Evolutionary conservation across 2,888 invertebrate genomes (phyloP), one percentile per base, ranked within the genome.

Genomic region (Hydrotaea cyrtoneurina): DNA sequence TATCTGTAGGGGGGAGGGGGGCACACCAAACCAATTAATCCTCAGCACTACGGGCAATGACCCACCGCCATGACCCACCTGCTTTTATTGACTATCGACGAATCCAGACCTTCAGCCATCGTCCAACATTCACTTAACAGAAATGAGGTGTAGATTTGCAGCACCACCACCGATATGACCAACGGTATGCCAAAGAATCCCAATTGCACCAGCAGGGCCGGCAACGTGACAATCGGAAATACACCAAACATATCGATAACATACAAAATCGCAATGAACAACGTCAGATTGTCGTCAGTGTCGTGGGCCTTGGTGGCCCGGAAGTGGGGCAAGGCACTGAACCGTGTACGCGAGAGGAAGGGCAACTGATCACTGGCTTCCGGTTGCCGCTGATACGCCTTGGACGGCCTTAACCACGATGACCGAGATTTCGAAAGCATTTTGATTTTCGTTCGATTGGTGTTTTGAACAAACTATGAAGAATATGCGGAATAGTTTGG

Each of bases 161-260:
- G 91, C 0, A 94, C 93, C 84, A 96, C 94, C 59, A 97, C 95
- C 2, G 94, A 89, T 39, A 95, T 86, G 57, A 96, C 95, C 84
- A 97, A 88, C 0, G 96, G 94, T 39, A 96, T 93, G 0, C 96
- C 97, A 86, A 95, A 94, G 87, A 95, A 93, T 72, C 97, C 97
- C 90, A 96, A 96, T 87, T 95, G 94, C 64, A 96, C 95, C 23
- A 97, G 94, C 31, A 96, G 94, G 87, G 95, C 94, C 0, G 97
- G 96, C 79, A 97, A 91, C 0, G 96, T 94, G 15, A 97, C 94
- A 1, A 97, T 94, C 0, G 97, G 97, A 89, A 97, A 96, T 0
- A 97, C 96, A 57, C 97, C 97, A 89, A 97, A 96, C 64, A 97
- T 94, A 90, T 97, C 97, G 19, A 97, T 93, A 31, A 97, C 95